Percentiles rank a stretch among this genome's conserved stretches.
These are phyloP conservation scores for Heterodera filipjevi DNA, from an alignment of 2,888 invertebrate species.

Conservation along the genomic window DNA sequence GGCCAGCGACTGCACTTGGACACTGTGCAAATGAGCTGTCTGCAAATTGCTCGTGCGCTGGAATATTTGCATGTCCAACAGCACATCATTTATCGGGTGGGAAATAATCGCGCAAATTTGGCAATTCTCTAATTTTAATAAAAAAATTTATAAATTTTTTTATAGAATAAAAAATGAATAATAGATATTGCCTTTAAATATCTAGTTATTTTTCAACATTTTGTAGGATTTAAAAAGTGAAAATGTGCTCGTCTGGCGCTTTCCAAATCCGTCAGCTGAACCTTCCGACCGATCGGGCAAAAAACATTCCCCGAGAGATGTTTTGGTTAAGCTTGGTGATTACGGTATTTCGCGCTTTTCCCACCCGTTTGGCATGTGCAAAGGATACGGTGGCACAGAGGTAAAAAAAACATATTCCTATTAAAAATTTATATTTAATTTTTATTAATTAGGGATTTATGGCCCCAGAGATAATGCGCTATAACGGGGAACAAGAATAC, in stretches of 20 bases:
- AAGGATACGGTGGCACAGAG: slow-evolving; percentile 95
- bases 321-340: slow-evolving; percentile 86
- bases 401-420: neutral
- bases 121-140: neutral
- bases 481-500: slow-evolving; percentile 97
- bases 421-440: neutral
- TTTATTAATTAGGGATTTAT: slow-evolving; percentile 77
- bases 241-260: slow-evolving; percentile 95
- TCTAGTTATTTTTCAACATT: neutral
- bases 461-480: slow-evolving; percentile 97
- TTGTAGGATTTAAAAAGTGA: slow-evolving; percentile 77
- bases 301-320: slow-evolving; percentile 46
- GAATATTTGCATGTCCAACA: slow-evolving; percentile 87
- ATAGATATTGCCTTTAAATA: too few species aligned
- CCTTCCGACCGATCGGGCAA: neutral
- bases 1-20: slow-evolving; percentile 82
- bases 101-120: neutral
- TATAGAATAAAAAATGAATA: too few species aligned
- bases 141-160: neutral
- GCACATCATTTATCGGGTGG: slow-evolving; percentile 80
- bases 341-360: slow-evolving; percentile 72
- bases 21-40: slow-evolving; percentile 80
- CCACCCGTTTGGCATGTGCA: slow-evolving; percentile 65
- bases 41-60: slow-evolving; percentile 89
- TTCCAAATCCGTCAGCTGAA: slow-evolving; percentile 77